phyloP scores from a whole-genome alignment of 2,113 vertebrate genomes.

The Choloepus hoffmanni region DNA sequence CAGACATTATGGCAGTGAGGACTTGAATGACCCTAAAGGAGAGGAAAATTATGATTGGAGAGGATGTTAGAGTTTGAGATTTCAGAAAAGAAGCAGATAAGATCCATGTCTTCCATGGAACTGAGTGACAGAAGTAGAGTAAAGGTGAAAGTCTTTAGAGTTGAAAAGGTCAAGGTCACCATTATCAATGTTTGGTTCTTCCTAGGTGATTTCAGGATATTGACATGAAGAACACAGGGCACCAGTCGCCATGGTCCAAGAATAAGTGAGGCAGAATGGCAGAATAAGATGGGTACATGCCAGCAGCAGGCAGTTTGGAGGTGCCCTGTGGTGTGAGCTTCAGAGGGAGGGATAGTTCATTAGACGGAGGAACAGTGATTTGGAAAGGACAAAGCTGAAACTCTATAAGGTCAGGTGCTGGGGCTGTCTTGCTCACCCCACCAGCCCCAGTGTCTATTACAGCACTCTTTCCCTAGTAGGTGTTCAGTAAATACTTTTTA shows the following conservation, averaged over 20 bases:
- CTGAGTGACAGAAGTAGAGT: not conserved
- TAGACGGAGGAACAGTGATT: not conserved
- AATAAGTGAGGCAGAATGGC: not conserved
- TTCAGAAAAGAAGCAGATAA: not conserved
- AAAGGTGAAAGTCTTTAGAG: conserved; percentile 7
- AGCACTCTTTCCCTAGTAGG: not conserved
- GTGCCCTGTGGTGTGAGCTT: not conserved
- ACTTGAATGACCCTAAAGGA: not conserved
- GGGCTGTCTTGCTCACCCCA: not conserved
- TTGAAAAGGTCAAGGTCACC: not conserved
- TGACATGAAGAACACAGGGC: not conserved
- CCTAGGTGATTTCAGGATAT: not conserved
- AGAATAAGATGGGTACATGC: not conserved
- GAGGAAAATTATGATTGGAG: not conserved
- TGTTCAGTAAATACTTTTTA: not conserved
- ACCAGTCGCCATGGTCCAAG: not conserved
- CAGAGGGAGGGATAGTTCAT: not conserved
- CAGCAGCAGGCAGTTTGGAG: not conserved
- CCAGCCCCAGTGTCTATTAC: not conserved
- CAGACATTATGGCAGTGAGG: not conserved
- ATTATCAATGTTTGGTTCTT: not conserved
- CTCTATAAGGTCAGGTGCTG: not conserved
- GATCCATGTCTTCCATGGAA: not conserved
- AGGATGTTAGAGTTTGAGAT: not conserved
- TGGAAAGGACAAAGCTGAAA: not conserved